A percentile compares a stretch with the other conserved stretches of the same genome.
These are phyloP conservation scores for Cheilosia grossa DNA, from an alignment of 2,888 invertebrate species.

Conservation along the genomic window DNA sequence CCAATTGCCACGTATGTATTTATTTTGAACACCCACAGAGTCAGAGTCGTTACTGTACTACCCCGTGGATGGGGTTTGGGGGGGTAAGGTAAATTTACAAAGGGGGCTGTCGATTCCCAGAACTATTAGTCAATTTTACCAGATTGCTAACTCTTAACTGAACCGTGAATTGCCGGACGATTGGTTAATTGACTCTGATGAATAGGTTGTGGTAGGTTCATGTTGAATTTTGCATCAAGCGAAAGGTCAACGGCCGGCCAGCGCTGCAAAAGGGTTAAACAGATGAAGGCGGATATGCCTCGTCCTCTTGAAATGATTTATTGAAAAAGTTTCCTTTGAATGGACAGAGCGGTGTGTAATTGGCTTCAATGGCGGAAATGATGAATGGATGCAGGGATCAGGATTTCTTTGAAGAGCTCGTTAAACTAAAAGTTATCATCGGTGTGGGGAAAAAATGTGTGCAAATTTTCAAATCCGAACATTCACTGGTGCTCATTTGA, in stretches of 20 bases:
- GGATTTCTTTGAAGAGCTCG: too few species aligned
- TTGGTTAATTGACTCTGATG: constrained; percentile 74
- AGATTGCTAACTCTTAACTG: constrained; percentile 73
- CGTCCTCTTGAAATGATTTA: constrained; percentile 37
- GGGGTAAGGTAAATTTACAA: constrained; percentile 49
- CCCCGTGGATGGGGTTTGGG: constrained; percentile 27
- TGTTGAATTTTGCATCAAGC: constrained; percentile 36
- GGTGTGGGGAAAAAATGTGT: too few species aligned
- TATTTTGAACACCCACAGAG: constrained; percentile 33
- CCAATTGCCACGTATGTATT: constrained; percentile 55
- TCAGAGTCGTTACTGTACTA: neutral
- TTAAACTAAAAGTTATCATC: too few species aligned
- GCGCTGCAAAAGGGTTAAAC: constrained; percentile 9
- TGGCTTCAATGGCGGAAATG: neutral
- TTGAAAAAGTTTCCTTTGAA: constrained; percentile 36
- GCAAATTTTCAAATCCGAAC: too few species aligned
- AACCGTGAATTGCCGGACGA: constrained; percentile 72
- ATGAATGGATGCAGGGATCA: constrained; percentile 4
- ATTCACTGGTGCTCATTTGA: too few species aligned
- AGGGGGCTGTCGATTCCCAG: constrained; percentile 28
- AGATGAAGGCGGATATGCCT: neutral
- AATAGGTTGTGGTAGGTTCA: constrained; percentile 72
- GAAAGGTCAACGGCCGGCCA: constrained; percentile 61
- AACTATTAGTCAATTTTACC: constrained; percentile 68
- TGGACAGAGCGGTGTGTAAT: too few species aligned